Evolutionary conservation across 2,113 vertebrate species (phyloP).

Genomic region (Setophaga petechia): DNA sequence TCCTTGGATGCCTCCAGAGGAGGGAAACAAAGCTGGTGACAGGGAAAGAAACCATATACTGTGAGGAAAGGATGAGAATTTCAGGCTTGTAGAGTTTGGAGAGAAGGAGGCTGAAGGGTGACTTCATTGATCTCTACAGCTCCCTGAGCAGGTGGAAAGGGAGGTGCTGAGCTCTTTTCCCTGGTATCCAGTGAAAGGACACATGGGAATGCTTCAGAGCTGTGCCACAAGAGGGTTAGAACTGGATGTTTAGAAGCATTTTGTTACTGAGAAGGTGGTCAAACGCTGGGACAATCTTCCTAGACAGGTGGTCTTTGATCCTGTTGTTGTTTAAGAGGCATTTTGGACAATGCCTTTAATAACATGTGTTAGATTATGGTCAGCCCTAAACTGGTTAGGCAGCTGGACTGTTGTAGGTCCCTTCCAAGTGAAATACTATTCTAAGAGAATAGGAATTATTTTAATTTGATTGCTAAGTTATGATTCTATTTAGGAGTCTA

Average conservation of each 20-base stretch:
- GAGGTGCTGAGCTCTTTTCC: not conserved
- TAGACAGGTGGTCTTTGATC: fast-evolving
- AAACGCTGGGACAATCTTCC: not conserved
- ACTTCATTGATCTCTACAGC: not conserved
- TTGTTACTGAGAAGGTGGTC: not conserved
- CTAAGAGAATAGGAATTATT: not conserved
- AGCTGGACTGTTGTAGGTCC: not conserved
- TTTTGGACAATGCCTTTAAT: not conserved
- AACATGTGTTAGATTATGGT: not conserved
- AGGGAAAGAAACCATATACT: not conserved
- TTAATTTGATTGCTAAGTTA: not conserved
- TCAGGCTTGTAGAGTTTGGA: not conserved
- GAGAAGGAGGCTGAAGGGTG: not conserved
- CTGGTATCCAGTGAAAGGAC: not conserved
- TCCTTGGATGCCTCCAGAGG: not conserved
- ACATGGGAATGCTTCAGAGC: not conserved
- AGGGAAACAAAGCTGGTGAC: not conserved
- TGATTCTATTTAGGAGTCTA: not conserved
- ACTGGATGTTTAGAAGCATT: not conserved
- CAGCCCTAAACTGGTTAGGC: not conserved
- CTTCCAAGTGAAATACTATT: not conserved
- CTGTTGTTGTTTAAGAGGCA: not conserved
- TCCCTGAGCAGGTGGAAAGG: not conserved
- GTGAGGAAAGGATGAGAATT: not conserved
- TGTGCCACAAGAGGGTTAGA: not conserved